Conservation (phyloP, 2,113 vertebrate species). For the Rynchops niger region DNA sequence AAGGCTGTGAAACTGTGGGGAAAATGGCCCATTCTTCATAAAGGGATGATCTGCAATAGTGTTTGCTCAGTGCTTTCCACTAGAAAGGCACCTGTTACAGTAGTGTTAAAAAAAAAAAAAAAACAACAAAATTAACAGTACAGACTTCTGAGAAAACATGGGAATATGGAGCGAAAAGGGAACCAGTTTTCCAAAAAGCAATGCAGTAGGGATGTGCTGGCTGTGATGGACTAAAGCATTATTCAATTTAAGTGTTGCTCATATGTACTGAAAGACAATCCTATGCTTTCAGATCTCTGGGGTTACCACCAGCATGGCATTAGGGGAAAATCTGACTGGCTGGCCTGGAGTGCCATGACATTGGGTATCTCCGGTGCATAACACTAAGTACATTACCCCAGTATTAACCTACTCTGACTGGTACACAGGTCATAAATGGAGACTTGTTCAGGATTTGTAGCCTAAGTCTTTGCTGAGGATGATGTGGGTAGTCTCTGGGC, state of each 20-base stretch:
- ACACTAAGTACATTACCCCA: neutral
- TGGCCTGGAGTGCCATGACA: neutral
- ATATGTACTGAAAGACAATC: neutral
- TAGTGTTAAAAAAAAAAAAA: neutral
- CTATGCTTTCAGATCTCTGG: neutral
- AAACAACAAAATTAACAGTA: no score
- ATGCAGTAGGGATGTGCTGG: accelerated
- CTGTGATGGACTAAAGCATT: neutral
- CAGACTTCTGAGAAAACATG: neutral
- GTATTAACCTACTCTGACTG: neutral
- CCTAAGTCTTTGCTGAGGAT: neutral
- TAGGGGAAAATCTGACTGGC: neutral
- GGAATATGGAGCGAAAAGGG: neutral
- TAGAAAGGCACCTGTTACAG: neutral
- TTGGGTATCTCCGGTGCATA: neutral
- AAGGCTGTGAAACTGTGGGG: neutral
- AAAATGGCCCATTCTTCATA: neutral
- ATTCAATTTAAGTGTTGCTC: neutral
- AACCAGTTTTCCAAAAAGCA: neutral
- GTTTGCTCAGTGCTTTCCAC: neutral
- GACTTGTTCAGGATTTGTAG: neutral
- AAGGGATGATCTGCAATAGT: neutral
- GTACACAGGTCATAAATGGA: neutral
- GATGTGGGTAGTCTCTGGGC: neutral
- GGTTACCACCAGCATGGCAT: neutral